Evolutionary conservation across 2,113 vertebrate species (phyloP), one percentile per base, ranked within the genome.

Genomic region (Larimichthys polyactis): DNA sequence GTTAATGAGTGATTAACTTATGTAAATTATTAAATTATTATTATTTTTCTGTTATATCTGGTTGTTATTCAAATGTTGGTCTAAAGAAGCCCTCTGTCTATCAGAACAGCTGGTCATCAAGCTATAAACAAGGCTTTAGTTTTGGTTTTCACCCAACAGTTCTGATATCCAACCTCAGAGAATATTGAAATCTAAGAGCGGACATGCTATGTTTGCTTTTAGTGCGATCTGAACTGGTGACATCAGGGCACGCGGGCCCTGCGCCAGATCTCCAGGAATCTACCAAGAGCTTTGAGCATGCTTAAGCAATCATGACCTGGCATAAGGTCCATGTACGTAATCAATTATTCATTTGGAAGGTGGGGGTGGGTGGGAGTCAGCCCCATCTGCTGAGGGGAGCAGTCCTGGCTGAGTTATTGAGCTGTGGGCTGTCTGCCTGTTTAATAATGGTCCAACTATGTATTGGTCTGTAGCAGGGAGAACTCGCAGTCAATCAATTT

Each of bases 291-390:
- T 83, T 40, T 78, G 75, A 89, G 82, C 88, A 85, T 82, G 87
- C 86, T 91, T 90, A 79, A 89, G 88, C 87, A 91, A 92, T 92
- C 89, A 88, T 88, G 87, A 91, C 89, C 90, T 88, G 90, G 89
- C 91, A 92, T 81, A 88, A 89, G 90, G 91, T 88, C 84, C 84
- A 6, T 90, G 89, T 94, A 80, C 48, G 63, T 83, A 88, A 92
- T 92, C 89, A 89, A 90, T 93, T 90, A 94, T 93, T 90, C 86
- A 91, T 87, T 67, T 82, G 80, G 84, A 88, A 79, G 83, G 81
- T 82, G 84, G 83, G 79, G 71, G 55, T 48, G 51, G 22, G 83
- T 66, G 76, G 49, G 85, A 40, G 36, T 40, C 36, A 40, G 36
- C 36, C 65, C 89, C 91, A 92, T 94, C 90, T 93, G 92, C 91